A percentile compares a stretch with the other conserved stretches of the same genome.
These are phyloP conservation scores for Mohoua ochrocephala DNA, from an alignment of 2,113 vertebrate species.

Conservation along the genomic window DNA sequence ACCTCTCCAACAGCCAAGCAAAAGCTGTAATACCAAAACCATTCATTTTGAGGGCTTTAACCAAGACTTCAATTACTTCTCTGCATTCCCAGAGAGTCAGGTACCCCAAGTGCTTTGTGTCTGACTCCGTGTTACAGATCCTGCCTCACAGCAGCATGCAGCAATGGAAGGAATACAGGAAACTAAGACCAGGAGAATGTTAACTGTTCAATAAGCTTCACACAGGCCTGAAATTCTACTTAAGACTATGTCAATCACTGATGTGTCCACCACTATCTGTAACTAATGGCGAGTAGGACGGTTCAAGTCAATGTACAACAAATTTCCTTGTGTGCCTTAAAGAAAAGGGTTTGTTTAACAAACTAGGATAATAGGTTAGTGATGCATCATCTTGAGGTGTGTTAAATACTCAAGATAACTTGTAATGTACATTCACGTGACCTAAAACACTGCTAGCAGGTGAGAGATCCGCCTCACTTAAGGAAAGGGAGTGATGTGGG, in stretches of 20 bases:
- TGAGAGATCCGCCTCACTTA: background rate
- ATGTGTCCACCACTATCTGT: background rate
- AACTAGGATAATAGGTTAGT: background rate
- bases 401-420: background rate
- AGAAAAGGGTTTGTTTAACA: background rate
- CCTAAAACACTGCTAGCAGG: background rate
- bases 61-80: background rate
- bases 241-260: background rate
- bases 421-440: background rate
- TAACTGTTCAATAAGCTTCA: background rate
- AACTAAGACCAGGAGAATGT: background rate
- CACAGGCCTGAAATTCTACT: background rate
- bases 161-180: background rate
- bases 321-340: background rate
- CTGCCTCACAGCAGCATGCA: background rate
- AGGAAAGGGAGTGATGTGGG: background rate
- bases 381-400: background rate
- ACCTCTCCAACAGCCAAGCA: background rate
- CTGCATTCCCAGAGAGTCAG: background rate
- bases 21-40: background rate
- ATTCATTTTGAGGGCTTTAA: background rate
- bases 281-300: background rate
- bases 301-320: background rate
- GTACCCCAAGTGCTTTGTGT: background rate
- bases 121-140: background rate